A percentile compares a stretch with the other conserved stretches of the same genome.
Evolutionary conservation across 2,113 vertebrate genomes (phyloP).

Genomic region (Plotosus lineatus): DNA sequence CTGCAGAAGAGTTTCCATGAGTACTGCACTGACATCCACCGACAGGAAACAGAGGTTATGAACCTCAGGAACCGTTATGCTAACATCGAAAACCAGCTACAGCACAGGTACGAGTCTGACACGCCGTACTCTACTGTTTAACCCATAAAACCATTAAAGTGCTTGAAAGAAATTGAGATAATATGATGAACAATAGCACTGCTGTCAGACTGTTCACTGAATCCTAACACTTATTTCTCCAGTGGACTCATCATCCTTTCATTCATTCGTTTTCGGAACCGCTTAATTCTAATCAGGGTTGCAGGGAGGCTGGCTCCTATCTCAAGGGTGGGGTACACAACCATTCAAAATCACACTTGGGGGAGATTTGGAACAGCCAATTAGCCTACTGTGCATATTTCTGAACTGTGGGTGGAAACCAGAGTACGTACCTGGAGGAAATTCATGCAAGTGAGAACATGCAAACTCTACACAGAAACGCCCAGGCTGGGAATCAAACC

Average conservation of each 20-base stretch:
- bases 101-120: slow-evolving; percentile 76
- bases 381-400: too few relatives aligned
- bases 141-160: neutral
- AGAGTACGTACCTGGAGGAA: too few relatives aligned
- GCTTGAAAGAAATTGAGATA: neutral
- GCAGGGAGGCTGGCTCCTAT: too few relatives aligned
- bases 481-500: too few relatives aligned
- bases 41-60: slow-evolving; percentile 81
- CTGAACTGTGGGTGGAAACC: too few relatives aligned
- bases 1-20: slow-evolving; percentile 85
- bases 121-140: neutral
- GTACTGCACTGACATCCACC: slow-evolving; percentile 85
- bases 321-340: too few relatives aligned
- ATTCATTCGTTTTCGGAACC: too few relatives aligned
- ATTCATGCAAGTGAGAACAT: too few relatives aligned
- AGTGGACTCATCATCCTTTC: neutral
- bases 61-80: slow-evolving; percentile 85
- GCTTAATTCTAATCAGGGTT: too few relatives aligned
- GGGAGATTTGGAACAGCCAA: too few relatives aligned
- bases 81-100: slow-evolving; percentile 78
- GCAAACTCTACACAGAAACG: too few relatives aligned
- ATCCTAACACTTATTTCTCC: neutral
- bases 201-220: neutral
- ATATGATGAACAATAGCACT: neutral
- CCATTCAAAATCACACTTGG: too few relatives aligned